Evolutionary conservation across 2,797 vertebrate genomes (phyloP).

Genomic region (Periparus ater): DNA sequence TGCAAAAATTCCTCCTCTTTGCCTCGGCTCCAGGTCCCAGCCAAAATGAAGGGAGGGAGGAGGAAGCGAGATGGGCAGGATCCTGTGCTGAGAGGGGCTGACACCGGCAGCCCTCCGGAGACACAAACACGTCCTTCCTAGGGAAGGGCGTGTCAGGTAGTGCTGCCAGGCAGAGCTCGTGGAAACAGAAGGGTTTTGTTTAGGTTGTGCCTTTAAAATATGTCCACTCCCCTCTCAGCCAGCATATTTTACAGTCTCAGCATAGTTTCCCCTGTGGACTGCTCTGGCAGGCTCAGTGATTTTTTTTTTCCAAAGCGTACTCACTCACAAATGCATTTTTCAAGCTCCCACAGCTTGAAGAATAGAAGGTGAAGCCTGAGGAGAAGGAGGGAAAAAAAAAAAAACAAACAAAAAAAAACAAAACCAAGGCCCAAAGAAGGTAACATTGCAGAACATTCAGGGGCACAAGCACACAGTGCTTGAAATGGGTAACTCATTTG

Average conservation of each 20-base stretch:
- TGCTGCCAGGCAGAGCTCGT: not conserved
- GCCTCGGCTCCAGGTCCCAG: fast-evolving
- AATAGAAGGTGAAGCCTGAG: not conserved
- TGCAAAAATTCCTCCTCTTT: not conserved
- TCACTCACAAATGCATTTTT: slow-evolving; percentile 22
- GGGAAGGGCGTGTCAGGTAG: slow-evolving; percentile 5
- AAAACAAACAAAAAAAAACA: not conserved
- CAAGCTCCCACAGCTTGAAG: not conserved
- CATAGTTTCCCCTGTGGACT: slow-evolving; percentile 46
- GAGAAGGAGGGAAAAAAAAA: fast-evolving
- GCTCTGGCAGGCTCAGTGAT: not conserved
- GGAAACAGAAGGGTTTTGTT: not conserved
- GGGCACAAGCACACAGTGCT: not conserved
- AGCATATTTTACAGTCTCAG: slow-evolving; percentile 40
- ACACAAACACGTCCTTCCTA: not conserved
- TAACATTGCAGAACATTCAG: not conserved
- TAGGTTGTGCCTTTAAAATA: slow-evolving; percentile 20
- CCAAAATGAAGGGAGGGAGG: not conserved
- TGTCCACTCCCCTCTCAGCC: slow-evolving; percentile 30
- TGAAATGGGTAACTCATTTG: not conserved
- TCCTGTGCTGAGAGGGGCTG: not conserved
- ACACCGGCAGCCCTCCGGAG: not conserved
- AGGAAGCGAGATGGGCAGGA: not conserved
- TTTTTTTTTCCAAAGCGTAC: not conserved
- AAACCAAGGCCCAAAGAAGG: not conserved